Conservation (phyloP, 2,888 invertebrate genomes). For the Lottia scabra region DNA sequence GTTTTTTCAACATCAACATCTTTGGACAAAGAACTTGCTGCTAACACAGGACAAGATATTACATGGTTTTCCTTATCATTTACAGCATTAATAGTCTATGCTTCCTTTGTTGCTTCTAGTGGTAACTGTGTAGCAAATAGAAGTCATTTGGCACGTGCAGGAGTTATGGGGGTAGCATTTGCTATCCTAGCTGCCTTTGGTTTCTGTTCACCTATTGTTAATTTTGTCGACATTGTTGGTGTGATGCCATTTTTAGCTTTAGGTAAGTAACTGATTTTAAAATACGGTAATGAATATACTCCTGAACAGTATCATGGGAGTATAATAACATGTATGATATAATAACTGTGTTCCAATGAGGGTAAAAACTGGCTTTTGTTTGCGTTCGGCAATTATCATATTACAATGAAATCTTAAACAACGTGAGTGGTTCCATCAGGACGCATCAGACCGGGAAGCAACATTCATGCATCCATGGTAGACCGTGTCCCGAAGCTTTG, state of each 20-base stretch:
- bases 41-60: constrained; percentile 31
- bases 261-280: constrained; percentile 32
- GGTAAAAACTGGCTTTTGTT: too few species aligned
- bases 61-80: constrained; percentile 25
- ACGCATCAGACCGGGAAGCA: too few species aligned
- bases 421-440: too few species aligned
- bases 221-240: constrained; percentile 48
- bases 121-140: constrained; percentile 28
- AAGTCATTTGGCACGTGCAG: constrained; percentile 31
- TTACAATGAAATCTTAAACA: too few species aligned
- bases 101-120: constrained; percentile 22
- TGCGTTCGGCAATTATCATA: too few species aligned
- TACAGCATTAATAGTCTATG: constrained; percentile 27
- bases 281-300: too few species aligned
- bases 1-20: constrained; percentile 43
- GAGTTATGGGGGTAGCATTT: constrained; percentile 41
- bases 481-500: too few species aligned
- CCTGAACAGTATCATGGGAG: too few species aligned
- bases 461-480: too few species aligned
- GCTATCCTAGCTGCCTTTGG: constrained; percentile 48
- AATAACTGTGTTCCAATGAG: too few species aligned
- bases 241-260: constrained; percentile 49
- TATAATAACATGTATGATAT: too few species aligned
- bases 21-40: constrained; percentile 39
- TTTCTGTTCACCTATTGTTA: constrained; percentile 34